Conservation (phyloP, 1,140 invertebrate genomes). For the Tetragonula clypearis region DNA sequence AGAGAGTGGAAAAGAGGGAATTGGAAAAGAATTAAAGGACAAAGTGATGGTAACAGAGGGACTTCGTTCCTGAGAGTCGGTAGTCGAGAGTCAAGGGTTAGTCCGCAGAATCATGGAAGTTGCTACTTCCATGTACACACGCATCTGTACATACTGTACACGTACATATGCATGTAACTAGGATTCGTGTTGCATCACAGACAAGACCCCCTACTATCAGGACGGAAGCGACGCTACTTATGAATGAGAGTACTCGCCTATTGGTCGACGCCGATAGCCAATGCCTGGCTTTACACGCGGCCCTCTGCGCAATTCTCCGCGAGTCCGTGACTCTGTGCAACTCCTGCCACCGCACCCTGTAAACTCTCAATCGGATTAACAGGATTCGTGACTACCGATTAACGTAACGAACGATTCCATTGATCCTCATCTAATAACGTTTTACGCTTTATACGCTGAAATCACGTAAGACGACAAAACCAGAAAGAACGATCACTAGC, state of each 20-base stretch:
- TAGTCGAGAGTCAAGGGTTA: not conserved
- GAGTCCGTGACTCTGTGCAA: not conserved
- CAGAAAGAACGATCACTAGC: no score
- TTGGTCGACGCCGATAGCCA: conserved; percentile 68
- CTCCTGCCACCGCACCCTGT: not conserved
- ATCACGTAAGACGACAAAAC: not conserved
- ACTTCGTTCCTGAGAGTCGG: no score
- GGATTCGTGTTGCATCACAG: conserved; percentile 38
- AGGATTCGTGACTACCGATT: not conserved
- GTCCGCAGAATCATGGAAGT: conserved; percentile 5
- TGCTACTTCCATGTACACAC: not conserved
- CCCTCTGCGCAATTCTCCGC: conserved; percentile 31
- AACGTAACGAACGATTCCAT: not conserved
- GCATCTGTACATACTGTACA: no score
- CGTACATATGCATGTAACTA: not conserved
- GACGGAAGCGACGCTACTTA: conserved; percentile 72
- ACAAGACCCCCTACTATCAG: conserved; percentile 38
- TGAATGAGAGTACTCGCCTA: conserved; percentile 73
- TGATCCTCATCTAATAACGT: not conserved
- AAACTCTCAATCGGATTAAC: not conserved
- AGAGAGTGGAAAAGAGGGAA: no score
- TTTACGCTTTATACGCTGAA: not conserved
- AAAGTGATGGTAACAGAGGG: no score
- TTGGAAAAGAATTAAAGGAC: no score
- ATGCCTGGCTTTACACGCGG: conserved; percentile 50